Percentiles rank a stretch among this genome's conserved stretches.
phyloP scores from a whole-genome alignment of 2,113 vertebrate genomes.

The Larimichthys crocea region DNA sequence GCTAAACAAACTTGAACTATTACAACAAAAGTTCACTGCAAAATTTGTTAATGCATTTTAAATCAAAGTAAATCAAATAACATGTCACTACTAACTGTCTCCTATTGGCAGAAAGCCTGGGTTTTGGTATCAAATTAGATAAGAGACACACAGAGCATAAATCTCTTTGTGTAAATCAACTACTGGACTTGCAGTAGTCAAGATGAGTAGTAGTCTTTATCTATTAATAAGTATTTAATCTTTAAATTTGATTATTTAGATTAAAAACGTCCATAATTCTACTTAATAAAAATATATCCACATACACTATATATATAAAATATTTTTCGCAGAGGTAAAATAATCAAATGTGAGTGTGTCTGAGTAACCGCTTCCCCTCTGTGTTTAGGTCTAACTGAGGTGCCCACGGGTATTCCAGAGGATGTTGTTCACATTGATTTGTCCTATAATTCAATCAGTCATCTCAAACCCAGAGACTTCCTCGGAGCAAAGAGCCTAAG shows the following conservation, averaged over 20 bases:
- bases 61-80: conserved; percentile 15
- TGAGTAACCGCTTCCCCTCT: background rate
- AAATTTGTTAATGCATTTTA: conserved; percentile 2
- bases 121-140: conserved; percentile 14
- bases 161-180: background rate
- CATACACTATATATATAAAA: background rate
- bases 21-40: background rate
- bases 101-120: background rate
- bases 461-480: conserved; percentile 90
- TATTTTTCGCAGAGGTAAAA: conserved; percentile 2
- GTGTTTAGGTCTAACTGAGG: conserved; percentile 89
- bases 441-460: conserved; percentile 91
- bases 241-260: background rate
- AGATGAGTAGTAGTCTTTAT: background rate
- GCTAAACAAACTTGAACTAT: conserved; percentile 13
- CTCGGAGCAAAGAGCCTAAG: conserved; percentile 88
- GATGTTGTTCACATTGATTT: conserved; percentile 92
- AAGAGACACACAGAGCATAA: background rate
- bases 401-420: conserved; percentile 91
- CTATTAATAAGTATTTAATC: too few relatives aligned
- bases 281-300: background rate
- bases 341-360: conserved; percentile 2
- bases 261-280: background rate
- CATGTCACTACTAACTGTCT: background rate
- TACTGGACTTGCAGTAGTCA: background rate